Conservation (phyloP, 2,797 vertebrate genomes). For the Tenualosa ilisha region DNA sequence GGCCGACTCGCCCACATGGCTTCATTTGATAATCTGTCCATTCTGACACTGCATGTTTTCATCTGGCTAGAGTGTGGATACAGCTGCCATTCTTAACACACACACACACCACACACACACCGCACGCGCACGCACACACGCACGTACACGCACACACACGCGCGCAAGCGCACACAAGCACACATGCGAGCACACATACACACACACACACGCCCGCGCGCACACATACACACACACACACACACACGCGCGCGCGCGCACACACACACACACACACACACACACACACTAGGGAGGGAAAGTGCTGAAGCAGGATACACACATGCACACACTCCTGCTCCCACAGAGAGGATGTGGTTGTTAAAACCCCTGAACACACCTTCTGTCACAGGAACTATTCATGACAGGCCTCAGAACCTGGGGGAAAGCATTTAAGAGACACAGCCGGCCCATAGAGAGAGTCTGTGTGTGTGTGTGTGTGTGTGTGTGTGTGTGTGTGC, state of each 20-base stretch:
- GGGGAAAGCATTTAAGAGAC: no score
- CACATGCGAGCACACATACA: constrained; percentile 73
- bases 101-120: no score
- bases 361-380: constrained; percentile 36
- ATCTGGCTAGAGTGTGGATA: constrained; percentile 65
- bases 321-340: constrained; percentile 54
- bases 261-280: constrained; percentile 26
- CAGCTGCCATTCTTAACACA: constrained; percentile 55
- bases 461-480: no score
- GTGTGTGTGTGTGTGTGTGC: no score
- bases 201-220: no score
- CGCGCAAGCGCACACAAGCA: constrained; percentile 34
- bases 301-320: constrained; percentile 72
- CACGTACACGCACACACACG: constrained; percentile 42
- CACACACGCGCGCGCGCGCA: neutral
- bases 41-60: constrained; percentile 64
- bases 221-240: constrained; percentile 65
- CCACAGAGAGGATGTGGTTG: constrained; percentile 40
- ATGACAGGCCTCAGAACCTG: neutral
- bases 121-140: constrained; percentile 73
- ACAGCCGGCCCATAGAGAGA: no score
- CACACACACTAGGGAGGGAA: constrained; percentile 64
- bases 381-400: constrained; percentile 33
- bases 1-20: constrained; percentile 62
- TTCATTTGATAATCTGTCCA: constrained; percentile 72